These are phyloP conservation scores for Rhopilema esculentum DNA, from an alignment of 30 jellyfish, hydroid and myxozoan genomes.

Conservation along the genomic window DNA sequence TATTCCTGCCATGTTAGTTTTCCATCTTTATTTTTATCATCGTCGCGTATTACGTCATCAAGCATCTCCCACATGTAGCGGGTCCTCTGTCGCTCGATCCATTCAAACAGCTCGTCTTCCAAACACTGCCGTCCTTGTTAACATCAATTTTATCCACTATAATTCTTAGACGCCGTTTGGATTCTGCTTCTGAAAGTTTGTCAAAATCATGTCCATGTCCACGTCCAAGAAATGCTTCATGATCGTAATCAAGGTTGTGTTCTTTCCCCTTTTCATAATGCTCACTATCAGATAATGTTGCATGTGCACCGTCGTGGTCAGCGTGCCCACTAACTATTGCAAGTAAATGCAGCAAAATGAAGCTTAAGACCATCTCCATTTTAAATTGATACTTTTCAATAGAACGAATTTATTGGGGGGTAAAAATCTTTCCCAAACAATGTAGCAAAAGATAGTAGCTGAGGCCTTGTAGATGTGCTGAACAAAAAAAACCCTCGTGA, in stretches of 20 bases:
- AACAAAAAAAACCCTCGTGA: not conserved
- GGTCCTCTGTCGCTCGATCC: constrained; percentile 93
- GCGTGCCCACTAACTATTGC: constrained; percentile 23
- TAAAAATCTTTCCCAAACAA: not conserved
- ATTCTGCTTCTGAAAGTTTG: constrained; percentile 76
- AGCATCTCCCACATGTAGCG: constrained; percentile 93
- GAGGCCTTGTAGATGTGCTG: not conserved
- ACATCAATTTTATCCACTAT: constrained; percentile 81
- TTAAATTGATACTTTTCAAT: not conserved
- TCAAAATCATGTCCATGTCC: constrained; percentile 97
- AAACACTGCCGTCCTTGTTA: constrained; percentile 65
- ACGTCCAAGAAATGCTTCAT: constrained; percentile 94
- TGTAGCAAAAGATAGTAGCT: not conserved
- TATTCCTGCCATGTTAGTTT: constrained; percentile 83
- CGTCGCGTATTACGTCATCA: constrained; percentile 78
- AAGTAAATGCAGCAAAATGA: not conserved
- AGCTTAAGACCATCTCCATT: not conserved
- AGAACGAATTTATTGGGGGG: not conserved
- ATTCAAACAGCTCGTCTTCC: constrained; percentile 74
- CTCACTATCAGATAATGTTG: constrained; percentile 77
- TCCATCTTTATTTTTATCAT: constrained; percentile 85
- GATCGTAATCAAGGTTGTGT: constrained; percentile 88
- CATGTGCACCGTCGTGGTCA: constrained; percentile 70
- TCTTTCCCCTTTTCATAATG: constrained; percentile 73
- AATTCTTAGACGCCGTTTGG: constrained; percentile 73